Base-by-base conservation (phyloP, 2,888 invertebrate species). In the Lithophane semibrunnea region DNA sequence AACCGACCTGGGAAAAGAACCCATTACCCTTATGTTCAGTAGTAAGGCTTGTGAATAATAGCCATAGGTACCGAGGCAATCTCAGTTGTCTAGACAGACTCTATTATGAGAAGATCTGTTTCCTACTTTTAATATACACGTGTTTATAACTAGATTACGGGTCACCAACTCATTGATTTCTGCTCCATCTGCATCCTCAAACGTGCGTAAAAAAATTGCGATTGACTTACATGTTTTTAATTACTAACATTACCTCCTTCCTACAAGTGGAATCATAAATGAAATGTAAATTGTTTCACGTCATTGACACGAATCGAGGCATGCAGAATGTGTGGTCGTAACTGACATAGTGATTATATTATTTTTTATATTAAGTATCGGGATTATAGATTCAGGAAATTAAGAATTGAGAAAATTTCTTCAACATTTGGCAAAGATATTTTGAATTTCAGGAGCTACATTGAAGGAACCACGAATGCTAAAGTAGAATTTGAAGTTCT, bases 191-290 rank as follows among this genome's bases (percentile, higher is more conserved):
- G 54, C 12, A 24, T 66, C 49, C 1, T 58, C 71, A 71, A 71
- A 83, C 83, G 72, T 77, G 83, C 83, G 60, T 77, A 37, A 77
- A 67, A 67, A 24, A 60, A 47, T 24, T 29, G 24, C 49, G 63
- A 83, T 74, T 69, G 24, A 61, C 69, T 64, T 76, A 60, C 5
- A 9, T 29, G 18, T 29, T 65, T 82, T 71, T 70, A 81, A 84
- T 83, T 80, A 66, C 42, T 2, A 7, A 52, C 44, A 56, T 75
- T 37, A 44, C 44, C 9, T 58, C 47, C 29, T 13, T 58, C 8
- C 5, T 54, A 58, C 44, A 24, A 71, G 52, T 67, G 42, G 42
- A 18, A 65, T 60, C 52, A 44, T 73, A 76, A 70, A 66, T 73
- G 49, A 70, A 67, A 73, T n/a, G 37, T 58, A 77, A 77, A 74